These are phyloP conservation scores for Taenaris catops DNA, from an alignment of 2,888 invertebrate genomes.

Conservation along the genomic window DNA sequence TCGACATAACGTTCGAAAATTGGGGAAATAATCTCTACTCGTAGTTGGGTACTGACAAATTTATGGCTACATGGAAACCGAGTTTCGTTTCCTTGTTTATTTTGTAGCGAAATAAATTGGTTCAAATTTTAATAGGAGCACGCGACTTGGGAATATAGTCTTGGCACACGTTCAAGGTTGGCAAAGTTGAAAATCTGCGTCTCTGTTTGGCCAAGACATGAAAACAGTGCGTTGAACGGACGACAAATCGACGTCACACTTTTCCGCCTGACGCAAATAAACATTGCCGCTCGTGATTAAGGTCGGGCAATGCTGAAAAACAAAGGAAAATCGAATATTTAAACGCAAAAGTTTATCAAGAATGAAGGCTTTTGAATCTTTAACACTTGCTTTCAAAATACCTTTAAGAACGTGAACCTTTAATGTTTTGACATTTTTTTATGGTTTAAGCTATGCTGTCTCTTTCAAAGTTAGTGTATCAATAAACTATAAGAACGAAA, in stretches of 20 bases:
- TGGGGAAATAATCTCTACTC: too few relatives aligned
- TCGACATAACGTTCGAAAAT: too few relatives aligned
- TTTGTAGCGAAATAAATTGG: slow-evolving; percentile 44
- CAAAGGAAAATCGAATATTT: slow-evolving; percentile 10
- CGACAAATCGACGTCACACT: slow-evolving; percentile 45
- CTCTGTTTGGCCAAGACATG: slow-evolving; percentile 65
- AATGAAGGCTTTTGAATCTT: neutral
- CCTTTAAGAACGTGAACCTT: too few relatives aligned
- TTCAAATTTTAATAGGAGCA: slow-evolving; percentile 44
- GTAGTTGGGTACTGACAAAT: too few relatives aligned
- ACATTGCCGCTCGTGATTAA: slow-evolving; percentile 17
- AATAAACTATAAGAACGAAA: too few relatives aligned
- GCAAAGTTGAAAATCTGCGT: slow-evolving; percentile 58
- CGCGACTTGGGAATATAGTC: slow-evolving; percentile 43
- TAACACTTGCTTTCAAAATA: too few relatives aligned
- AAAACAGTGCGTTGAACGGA: slow-evolving; percentile 49
- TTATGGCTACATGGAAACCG: neutral
- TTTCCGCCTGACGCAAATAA: slow-evolving; percentile 44
- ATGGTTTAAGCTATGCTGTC: too few relatives aligned
- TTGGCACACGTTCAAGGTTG: slow-evolving; percentile 76
- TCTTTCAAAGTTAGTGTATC: too few relatives aligned
- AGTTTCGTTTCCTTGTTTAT: slow-evolving; percentile 35
- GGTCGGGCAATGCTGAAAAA: slow-evolving; percentile 6
- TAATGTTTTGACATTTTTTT: too few relatives aligned
- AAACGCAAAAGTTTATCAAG: neutral